Conservation (phyloP, 2,113 vertebrate species). For the Platichthys stellatus region DNA sequence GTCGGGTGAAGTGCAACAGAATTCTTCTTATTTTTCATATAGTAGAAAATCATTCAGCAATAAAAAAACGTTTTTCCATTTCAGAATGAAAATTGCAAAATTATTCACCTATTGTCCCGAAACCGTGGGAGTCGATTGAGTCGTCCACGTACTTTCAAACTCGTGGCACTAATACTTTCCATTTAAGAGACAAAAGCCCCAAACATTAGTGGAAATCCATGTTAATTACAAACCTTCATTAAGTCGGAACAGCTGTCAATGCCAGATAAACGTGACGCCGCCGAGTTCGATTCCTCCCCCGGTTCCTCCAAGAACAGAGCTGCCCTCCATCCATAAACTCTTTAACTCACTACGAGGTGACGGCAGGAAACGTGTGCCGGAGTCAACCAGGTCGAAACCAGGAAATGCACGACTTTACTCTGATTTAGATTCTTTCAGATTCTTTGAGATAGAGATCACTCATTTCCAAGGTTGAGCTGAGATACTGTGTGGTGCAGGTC, state of each 20-base stretch:
- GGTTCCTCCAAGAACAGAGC: conserved; percentile 67
- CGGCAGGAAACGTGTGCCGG: conserved; percentile 69
- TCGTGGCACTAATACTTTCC: conserved; percentile 83
- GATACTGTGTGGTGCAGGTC: conserved; percentile 12
- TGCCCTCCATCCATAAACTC: conserved; percentile 70
- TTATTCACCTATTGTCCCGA: conserved; percentile 14
- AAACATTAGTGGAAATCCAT: conserved; percentile 87
- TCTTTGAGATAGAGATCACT: not conserved
- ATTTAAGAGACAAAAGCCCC: conserved; percentile 85
- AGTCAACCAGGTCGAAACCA: conserved; percentile 51
- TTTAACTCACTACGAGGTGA: conserved; percentile 47
- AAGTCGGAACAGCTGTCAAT: conserved; percentile 86
- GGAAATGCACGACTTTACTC: conserved; percentile 8
- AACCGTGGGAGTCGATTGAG: conserved; percentile 50
- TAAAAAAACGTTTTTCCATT: conserved; percentile 19
- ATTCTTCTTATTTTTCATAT: not conserved
- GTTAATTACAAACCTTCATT: conserved; percentile 87
- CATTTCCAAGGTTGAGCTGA: not conserved
- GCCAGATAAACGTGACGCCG: conserved; percentile 83
- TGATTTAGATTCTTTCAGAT: conserved; percentile 1
- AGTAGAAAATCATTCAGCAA: not conserved
- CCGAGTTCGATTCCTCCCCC: conserved; percentile 75
- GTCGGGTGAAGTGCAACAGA: not conserved
- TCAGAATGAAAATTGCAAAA: conserved; percentile 18
- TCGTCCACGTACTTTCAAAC: conserved; percentile 61